Evolutionary conservation across 1,140 invertebrate species (phyloP), one percentile per base, ranked within the genome.

Genomic region (Drosophila watanabei): DNA sequence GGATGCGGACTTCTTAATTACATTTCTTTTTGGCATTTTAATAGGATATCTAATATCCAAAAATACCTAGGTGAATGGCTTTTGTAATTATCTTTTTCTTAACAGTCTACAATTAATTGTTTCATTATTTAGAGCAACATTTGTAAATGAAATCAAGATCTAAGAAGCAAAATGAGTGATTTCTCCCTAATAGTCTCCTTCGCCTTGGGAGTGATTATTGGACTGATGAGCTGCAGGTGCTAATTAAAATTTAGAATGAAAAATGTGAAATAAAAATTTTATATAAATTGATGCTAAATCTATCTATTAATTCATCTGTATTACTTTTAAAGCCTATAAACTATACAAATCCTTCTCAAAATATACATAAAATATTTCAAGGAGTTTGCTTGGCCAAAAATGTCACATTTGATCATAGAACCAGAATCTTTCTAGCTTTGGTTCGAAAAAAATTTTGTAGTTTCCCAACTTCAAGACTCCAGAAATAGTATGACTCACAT

Each of bases 401-500:
- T 37, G 14, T 39, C 52, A 39, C 9, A 16, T 24, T 24, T 18
- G 16, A 5, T 14, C 24, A 24, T 16, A 11, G 1, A 1, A n/a
- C 9, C 5, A 20, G 8, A 4, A 18, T 4, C 8, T 14, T 6
- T 1, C 18, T 13, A 56, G 14, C n/a, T 10, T 35, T 20, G 5
- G 18, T 18, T 52, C 5, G 0, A 33, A 0, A 33, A 33, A 32
- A 7, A 33, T 18, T 33, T n/a, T n/a, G 24, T 8, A n/a, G 14
- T 54, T 16, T 18, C 4, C 8, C n/a, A 4, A 13, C 4, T 7
- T 30, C 28, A 14, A 32, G 5, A 24, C 9, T 14, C 10, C 0
- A 33, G 4, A 11, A 33, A 20, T 7, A 65, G 7, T 11, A 81
- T 88, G 84, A 81, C 57, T 13, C 81, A 85, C 32, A n/a, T 88